These are phyloP conservation scores for Rhynchophorus ferrugineus DNA, from an alignment of 1,140 invertebrate species.

Conservation along the genomic window DNA sequence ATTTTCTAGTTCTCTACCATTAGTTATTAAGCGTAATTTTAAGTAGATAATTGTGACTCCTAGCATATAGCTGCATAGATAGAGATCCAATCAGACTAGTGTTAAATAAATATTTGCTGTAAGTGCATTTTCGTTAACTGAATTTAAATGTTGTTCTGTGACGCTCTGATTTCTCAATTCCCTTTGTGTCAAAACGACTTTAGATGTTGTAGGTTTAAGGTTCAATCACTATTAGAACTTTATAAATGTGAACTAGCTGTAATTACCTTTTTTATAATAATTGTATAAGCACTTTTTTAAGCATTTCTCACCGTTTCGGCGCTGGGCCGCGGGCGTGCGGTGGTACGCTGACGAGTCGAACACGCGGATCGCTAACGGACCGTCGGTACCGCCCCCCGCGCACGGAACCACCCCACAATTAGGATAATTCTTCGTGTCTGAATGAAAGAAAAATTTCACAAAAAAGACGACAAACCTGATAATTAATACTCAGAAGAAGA, in stretches of 20 bases:
- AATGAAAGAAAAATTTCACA: no score
- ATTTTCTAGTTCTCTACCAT: neutral
- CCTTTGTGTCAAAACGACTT: conserved; percentile 21
- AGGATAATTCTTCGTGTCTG: no score
- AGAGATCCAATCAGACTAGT: no score
- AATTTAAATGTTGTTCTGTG: conserved; percentile 12
- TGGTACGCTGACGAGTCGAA: no score
- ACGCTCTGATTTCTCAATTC: conserved; percentile 12
- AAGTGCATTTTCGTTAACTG: conserved; percentile 4
- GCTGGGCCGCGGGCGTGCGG: neutral
- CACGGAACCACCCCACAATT: no score
- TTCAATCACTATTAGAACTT: conserved; percentile 1
- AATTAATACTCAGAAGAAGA: conserved; percentile 28
- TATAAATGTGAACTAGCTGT: conserved; percentile 3
- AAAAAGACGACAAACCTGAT: conserved; percentile 24
- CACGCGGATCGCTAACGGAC: no score
- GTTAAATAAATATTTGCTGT: conserved; percentile 6
- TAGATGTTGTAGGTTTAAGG: neutral
- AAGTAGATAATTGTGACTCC: no score
- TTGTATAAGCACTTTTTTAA: conserved; percentile 20
- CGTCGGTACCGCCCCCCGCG: no score
- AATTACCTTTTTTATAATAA: conserved; percentile 21
- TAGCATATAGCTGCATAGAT: no score
- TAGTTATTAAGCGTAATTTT: no score
- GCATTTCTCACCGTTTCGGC: conserved; percentile 12